These are phyloP conservation scores for Halocynthia roretzi DNA, from an alignment of 23 tunicate species.

Conservation along the genomic window DNA sequence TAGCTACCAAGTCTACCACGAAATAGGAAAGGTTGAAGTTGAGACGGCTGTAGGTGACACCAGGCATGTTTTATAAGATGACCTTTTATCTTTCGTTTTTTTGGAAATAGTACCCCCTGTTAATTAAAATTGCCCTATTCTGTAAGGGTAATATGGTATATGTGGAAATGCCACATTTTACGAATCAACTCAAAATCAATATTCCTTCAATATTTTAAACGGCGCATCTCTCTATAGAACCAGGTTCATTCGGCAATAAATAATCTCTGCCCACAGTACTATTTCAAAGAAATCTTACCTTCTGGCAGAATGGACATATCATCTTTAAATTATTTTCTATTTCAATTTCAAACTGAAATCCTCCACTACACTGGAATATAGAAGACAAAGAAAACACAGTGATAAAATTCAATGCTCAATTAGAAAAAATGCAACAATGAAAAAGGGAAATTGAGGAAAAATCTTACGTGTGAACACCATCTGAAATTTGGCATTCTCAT, in stretches of 20 bases:
- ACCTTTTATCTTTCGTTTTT: no score
- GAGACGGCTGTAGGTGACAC: not conserved
- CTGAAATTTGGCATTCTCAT: constrained; percentile 85
- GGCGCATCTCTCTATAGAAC: not conserved
- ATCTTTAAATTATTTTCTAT: constrained; percentile 45
- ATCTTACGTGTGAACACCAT: constrained; percentile 65
- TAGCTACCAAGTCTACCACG: no score
- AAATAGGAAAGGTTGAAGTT: not conserved
- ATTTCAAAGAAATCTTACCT: not conserved
- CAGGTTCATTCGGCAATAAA: not conserved
- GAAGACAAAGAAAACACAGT: not conserved
- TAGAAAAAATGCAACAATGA: not conserved
- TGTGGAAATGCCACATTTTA: no score
- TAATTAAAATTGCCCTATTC: no score
- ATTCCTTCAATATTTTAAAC: not conserved
- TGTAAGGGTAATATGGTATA: no score
- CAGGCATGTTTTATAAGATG: no score
- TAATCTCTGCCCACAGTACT: no score
- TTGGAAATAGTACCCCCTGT: no score
- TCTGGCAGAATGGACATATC: constrained; percentile 56
- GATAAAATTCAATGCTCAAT: no score
- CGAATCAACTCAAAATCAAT: no score
- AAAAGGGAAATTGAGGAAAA: not conserved
- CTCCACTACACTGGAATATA: constrained; percentile 39
- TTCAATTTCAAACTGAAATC: constrained; percentile 53